Evolutionary conservation across 2,888 invertebrate genomes (phyloP).

Genomic region (Cybosia mesomella): DNA sequence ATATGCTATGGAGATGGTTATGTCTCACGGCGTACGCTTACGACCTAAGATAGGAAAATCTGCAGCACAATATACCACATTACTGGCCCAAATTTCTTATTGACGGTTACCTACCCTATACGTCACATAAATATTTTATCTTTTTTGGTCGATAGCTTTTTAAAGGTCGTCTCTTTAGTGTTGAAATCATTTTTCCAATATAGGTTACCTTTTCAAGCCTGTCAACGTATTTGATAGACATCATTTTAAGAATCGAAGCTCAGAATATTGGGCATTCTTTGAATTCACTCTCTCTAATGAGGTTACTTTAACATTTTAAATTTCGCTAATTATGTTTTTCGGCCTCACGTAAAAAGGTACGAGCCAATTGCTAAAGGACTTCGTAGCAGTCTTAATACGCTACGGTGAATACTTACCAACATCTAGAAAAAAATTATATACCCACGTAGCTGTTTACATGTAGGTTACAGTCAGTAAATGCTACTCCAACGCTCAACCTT

Average conservation of each 20-base stretch:
- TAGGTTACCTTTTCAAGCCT: neutral
- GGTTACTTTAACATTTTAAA: neutral
- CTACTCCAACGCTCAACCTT: too few relatives aligned
- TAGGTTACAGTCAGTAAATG: neutral
- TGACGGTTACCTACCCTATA: conserved; percentile 7
- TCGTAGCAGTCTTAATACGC: neutral
- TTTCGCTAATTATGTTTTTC: neutral
- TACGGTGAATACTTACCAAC: neutral
- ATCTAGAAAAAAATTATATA: neutral
- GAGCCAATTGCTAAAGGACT: neutral
- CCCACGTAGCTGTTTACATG: neutral
- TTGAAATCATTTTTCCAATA: neutral
- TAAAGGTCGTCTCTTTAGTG: conserved; percentile 8
- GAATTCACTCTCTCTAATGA: neutral
- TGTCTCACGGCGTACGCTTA: neutral
- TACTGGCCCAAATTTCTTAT: conserved; percentile 17
- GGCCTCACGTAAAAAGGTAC: neutral
- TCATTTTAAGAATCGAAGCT: neutral
- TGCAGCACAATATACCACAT: conserved; percentile 15
- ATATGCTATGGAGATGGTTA: neutral
- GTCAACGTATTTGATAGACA: neutral
- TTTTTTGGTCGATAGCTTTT: neutral
- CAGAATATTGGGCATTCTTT: neutral
- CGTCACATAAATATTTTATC: conserved; percentile 11
- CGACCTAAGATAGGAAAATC: conserved; percentile 1